Evolutionary conservation across 2,888 invertebrate genomes (phyloP), one percentile per base, ranked within the genome.

Genomic region (Orgyia antiqua): DNA sequence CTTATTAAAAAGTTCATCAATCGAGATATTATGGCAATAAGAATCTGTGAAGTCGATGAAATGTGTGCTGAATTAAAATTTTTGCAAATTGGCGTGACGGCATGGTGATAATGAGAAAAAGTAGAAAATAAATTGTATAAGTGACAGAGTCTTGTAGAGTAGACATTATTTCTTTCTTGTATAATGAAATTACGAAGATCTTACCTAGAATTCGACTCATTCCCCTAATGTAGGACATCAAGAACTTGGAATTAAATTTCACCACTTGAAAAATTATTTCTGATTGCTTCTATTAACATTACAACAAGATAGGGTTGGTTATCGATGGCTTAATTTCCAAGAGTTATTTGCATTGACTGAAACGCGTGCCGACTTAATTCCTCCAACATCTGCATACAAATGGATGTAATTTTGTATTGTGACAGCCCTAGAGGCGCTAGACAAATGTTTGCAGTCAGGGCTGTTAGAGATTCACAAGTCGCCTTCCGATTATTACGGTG

Each of bases 281-380:
- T 45, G 53, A 52, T 53, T 48, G 36, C 37, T 27, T 29, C 53
- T 52, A 52, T 52, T 43, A 52, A 52, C 47, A 45, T 42, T 47
- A 43, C 39, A 28, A 29, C 36, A 42, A 39, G 42, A 47, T 47
- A 43, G 49, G 48, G 49, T 51, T 54, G 52, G 65, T 65, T 73
- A 80, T 79, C 78, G 72, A 83, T 79, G 75, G 66, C 70, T 78
- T 79, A 68, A 84, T 84, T 82, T 75, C 68, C 71, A 65, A 61
- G 73, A 77, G 67, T 75, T 75, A 83, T 82, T 73, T 72, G 73
- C 77, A 67, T 68, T 60, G 60, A 67, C 67, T 67, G 72, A 70
- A 75, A 74, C 68, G 66, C 67, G 48, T 48, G 42, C 51, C 43
- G 68, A 68, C 67, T 74, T 75, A 74, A 74, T 71, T 69, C 65